These are phyloP conservation scores for Ophion ventricosus DNA, from an alignment of 2,888 invertebrate species.

Conservation along the genomic window DNA sequence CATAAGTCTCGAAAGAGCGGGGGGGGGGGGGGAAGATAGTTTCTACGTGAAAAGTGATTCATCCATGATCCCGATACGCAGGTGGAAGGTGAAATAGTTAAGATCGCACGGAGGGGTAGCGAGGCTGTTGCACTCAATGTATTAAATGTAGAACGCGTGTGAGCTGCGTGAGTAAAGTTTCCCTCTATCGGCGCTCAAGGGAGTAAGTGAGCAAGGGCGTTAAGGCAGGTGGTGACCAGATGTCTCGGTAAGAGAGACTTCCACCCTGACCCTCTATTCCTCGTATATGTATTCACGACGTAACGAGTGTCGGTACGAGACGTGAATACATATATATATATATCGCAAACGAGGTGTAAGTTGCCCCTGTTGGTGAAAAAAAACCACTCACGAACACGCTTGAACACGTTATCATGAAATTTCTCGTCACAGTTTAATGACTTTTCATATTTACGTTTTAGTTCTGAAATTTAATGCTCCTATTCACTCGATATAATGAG, in stretches of 20 bases:
- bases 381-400: conserved; percentile 15
- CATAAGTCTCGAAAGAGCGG: background rate
- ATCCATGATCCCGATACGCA: conserved; percentile 16
- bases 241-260: conserved; percentile 77
- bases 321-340: conserved; percentile 48
- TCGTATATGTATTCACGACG: conserved; percentile 44
- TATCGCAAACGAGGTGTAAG: conserved; percentile 35
- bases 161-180: conserved; percentile 43
- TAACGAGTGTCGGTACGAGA: conserved; percentile 56
- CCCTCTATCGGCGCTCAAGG: conserved; percentile 69
- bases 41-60: conserved; percentile 36
- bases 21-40: background rate
- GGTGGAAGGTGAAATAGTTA: conserved; percentile 25
- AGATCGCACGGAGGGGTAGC: background rate
- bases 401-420: conserved; percentile 21
- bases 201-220: conserved; percentile 75
- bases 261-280: conserved; percentile 75
- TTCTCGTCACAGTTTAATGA: background rate
- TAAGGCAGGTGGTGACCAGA: conserved; percentile 83
- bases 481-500: no score
- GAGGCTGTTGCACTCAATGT: conserved; percentile 40
- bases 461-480: background rate
- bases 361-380: conserved; percentile 15
- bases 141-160: conserved; percentile 43
- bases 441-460: background rate